phyloP scores from a whole-genome alignment of 2,113 vertebrate genomes.

The Myotis brandtii region DNA sequence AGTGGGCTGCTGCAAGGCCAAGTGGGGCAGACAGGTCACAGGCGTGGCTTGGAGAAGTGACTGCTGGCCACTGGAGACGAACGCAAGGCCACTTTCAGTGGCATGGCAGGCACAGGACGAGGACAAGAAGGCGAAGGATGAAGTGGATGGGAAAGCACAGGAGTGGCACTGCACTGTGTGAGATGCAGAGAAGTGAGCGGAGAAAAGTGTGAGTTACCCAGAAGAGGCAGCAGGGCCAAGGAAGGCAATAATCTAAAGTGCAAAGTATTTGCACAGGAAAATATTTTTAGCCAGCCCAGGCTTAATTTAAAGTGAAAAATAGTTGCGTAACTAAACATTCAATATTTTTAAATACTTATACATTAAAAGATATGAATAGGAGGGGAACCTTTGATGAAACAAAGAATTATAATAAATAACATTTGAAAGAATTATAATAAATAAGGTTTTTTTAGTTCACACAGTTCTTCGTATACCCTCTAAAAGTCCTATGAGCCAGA shows the following conservation, averaged over 20 bases:
- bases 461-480: neutral
- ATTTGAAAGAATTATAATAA: neutral
- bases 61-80: neutral
- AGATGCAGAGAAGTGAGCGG: neutral
- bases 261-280: constrained; percentile 11
- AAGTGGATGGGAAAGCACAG: neutral
- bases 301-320: neutral
- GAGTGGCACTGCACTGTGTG: neutral
- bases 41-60: neutral
- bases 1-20: neutral
- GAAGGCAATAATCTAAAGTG: neutral
- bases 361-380: neutral
- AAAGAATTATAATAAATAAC: neutral
- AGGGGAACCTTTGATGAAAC: neutral
- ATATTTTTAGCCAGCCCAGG: neutral
- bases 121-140: neutral
- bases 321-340: neutral
- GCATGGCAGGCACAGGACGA: neutral
- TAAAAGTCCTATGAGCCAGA: neutral
- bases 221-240: neutral
- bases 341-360: neutral
- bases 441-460: neutral
- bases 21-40: neutral
- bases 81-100: neutral
- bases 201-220: neutral